Evolutionary conservation across 2,797 vertebrate species (phyloP).

Genomic region (Ctenosaura bakeri): DNA sequence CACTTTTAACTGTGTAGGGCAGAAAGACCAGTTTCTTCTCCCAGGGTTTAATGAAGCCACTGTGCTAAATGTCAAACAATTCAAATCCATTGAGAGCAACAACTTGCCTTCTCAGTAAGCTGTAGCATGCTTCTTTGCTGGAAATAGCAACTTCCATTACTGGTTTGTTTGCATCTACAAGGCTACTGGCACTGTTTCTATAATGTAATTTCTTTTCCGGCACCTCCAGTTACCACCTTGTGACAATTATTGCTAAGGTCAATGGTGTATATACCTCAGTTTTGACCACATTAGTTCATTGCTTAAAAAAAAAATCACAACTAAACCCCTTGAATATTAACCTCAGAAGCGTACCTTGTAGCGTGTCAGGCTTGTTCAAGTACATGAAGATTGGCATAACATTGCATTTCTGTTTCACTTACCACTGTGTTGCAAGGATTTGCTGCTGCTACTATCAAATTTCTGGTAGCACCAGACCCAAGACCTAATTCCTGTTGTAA

Average conservation of each 20-base stretch:
- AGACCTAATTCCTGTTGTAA: too few relatives aligned
- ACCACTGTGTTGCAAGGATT: neutral
- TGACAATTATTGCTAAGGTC: neutral
- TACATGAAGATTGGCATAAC: neutral
- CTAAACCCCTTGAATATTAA: neutral
- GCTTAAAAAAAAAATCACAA: neutral
- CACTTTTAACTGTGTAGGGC: too few relatives aligned
- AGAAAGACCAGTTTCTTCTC: neutral
- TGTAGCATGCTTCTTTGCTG: neutral
- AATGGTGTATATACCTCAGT: neutral
- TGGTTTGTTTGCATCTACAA: neutral
- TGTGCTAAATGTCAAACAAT: neutral
- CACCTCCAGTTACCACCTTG: neutral
- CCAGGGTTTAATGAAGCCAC: neutral
- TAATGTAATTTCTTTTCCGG: neutral
- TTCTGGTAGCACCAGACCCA: neutral
- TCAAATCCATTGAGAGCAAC: neutral
- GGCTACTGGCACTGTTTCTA: neutral
- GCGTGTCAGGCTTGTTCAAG: neutral
- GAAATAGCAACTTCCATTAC: neutral
- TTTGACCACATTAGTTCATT: slow-evolving; percentile 7
- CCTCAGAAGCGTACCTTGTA: neutral
- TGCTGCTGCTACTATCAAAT: neutral
- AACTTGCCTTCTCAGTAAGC: neutral
- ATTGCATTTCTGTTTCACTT: neutral